Conservation (phyloP, 2,888 invertebrate genomes). For the Cephus runcator region DNA sequence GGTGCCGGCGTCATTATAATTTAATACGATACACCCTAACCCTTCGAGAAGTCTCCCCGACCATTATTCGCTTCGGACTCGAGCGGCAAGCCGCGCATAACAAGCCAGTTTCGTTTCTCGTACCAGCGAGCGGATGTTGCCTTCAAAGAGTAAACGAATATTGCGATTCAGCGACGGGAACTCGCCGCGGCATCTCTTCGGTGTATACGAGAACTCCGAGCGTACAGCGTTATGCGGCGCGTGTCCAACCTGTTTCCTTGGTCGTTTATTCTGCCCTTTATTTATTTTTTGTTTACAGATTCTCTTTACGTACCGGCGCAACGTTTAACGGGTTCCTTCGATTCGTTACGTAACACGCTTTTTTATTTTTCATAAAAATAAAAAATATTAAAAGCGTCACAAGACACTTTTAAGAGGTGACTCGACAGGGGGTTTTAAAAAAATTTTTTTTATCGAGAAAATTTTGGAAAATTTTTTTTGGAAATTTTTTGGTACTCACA, state of each 20-base stretch:
- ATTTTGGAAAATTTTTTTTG: not conserved
- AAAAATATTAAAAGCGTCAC: not conserved
- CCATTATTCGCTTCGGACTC: slow-evolving; percentile 49
- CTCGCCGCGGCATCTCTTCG: not conserved
- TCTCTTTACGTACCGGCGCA: not conserved
- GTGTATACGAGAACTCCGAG: not conserved
- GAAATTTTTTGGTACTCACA: rapidly evolving
- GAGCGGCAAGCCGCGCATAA: slow-evolving; percentile 38
- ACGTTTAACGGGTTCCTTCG: not conserved
- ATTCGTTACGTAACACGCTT: not conserved
- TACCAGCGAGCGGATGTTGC: not conserved
- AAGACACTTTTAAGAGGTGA: not conserved
- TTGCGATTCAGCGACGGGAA: not conserved
- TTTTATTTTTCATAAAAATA: not conserved
- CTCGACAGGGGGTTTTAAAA: not conserved
- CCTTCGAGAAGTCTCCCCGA: slow-evolving; percentile 20
- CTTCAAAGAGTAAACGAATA: not conserved
- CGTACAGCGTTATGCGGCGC: not conserved
- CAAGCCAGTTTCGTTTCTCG: slow-evolving; percentile 39
- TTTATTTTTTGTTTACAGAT: not conserved
- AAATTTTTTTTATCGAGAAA: too few species aligned
- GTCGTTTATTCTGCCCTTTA: too few species aligned
- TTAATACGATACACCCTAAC: slow-evolving; percentile 45
- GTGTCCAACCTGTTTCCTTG: not conserved
- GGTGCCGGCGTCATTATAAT: slow-evolving; percentile 54